Evolutionary conservation across 2,888 invertebrate species (phyloP), one percentile per base, ranked within the genome.

Genomic region (Seira ritae): DNA sequence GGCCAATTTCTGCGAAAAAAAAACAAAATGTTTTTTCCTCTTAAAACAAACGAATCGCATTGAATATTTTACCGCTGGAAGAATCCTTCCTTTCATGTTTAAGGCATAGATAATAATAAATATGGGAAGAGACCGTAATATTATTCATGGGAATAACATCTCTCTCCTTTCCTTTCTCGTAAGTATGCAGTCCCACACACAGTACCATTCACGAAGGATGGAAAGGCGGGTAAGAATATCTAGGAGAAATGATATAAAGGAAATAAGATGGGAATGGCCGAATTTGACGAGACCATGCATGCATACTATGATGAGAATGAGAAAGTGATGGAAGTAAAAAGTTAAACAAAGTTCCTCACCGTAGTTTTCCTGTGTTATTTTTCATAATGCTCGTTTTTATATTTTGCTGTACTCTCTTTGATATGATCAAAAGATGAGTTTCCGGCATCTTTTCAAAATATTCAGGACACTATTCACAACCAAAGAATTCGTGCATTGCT

Each of bases 311-410:
- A 31, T 31, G 31, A 31, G 31, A 31, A 31, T 31, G 31, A 31
- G 31, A 77, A 65, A 67, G 79, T 55, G 55, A 72, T 22, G 75
- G 66, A 80, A 65, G 20, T 70, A 70, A 70, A 55, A 72, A 72
- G 68, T 72, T 55, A 67, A 76, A 46, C 74, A 75, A 75, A 71
- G 66, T 81, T 76, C 68, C 72, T 71, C 72, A 72, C 77, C 62
- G 76, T 71, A 77, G 72, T 31, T 42, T 77, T 72, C 71, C 60
- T 67, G 12, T 15, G 2, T 31, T 8, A 4, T 31, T 31, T 31
- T 31, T 31, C 8, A 31, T 31, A 31, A 31, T 8, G 8, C 31
- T 31, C 31, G 3, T 31, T 31, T 4, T 8, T 31, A 4, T 8
- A 4, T 31, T 31, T 31, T 31, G 2, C 31, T 31, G n/a, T 31